These are phyloP conservation scores for Cantharis rustica DNA, from an alignment of 2,888 invertebrate genomes.

Conservation along the genomic window DNA sequence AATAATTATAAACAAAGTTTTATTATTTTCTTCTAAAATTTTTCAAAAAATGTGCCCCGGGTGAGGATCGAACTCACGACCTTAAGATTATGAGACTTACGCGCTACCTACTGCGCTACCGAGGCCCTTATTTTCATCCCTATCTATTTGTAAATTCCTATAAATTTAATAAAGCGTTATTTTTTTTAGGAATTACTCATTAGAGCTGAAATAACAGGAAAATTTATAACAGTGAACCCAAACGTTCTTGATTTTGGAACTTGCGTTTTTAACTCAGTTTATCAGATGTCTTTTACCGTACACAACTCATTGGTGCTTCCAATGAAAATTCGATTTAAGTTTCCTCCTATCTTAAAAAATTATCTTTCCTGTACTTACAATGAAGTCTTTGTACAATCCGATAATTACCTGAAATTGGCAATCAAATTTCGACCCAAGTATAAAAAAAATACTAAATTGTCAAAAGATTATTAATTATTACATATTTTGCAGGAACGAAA, in stretches of 20 bases:
- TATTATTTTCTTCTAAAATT: neutral
- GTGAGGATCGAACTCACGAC: conserved; percentile 96
- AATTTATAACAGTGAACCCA: conserved; percentile 35
- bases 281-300: conserved; percentile 36
- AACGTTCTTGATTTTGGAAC: conserved; percentile 38
- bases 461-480: neutral
- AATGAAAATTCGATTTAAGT: conserved; percentile 31
- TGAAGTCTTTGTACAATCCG: conserved; percentile 21
- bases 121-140: conserved; percentile 58
- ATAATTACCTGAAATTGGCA: conserved; percentile 10
- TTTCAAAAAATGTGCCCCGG: conserved; percentile 71
- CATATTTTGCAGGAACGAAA: conserved; percentile 13
- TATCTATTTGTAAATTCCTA: neutral
- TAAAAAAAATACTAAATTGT: neutral
- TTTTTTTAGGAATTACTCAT: conserved; percentile 31
- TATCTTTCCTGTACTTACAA: conserved; percentile 32
- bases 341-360: conserved; percentile 33
- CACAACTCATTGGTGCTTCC: conserved; percentile 31
- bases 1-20: neutral
- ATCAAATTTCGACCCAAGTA: conserved; percentile 38
- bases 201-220: conserved; percentile 33
- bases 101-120: conserved; percentile 89
- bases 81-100: conserved; percentile 92
- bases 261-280: conserved; percentile 38
- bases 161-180: too few relatives aligned